Percentiles rank a stretch among this genome's conserved stretches.
Evolutionary conservation across 1,140 invertebrate genomes (phyloP).

Genomic region (Pteromalus puparum): DNA sequence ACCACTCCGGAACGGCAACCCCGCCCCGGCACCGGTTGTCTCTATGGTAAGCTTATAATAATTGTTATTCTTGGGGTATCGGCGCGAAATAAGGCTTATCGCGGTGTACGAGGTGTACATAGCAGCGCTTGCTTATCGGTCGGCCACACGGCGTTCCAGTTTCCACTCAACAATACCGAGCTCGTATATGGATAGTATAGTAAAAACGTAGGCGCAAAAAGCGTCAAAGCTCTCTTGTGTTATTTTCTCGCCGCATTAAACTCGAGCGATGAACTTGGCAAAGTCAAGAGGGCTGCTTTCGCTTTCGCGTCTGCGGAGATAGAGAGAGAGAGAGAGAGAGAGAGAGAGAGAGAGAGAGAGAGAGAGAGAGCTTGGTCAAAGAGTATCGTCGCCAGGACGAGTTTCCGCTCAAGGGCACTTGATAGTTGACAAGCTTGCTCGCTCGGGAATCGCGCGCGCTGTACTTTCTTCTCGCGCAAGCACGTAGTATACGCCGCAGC

Average conservation of each 20-base stretch:
- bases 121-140: slow-evolving; percentile 57
- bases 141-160: slow-evolving; percentile 60
- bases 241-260: background rate
- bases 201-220: background rate
- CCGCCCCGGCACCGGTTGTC: slow-evolving; percentile 69
- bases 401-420: slow-evolving; percentile 42
- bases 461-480: slow-evolving; percentile 11
- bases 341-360: slow-evolving; percentile 48
- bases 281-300: slow-evolving; percentile 26
- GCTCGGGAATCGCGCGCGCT: slow-evolving; percentile 6
- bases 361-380: slow-evolving; percentile 28
- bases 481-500: background rate
- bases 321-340: slow-evolving; percentile 8
- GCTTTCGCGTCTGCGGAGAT: slow-evolving; percentile 9
- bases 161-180: too few species aligned
- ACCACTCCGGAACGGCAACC: slow-evolving; percentile 71
- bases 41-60: slow-evolving; percentile 68
- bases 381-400: slow-evolving; percentile 52
- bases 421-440: slow-evolving; percentile 20
- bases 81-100: slow-evolving; percentile 6
- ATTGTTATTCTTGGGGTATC: background rate
- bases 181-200: too few species aligned
- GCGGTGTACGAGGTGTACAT: background rate
- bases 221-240: background rate
- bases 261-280: slow-evolving; percentile 39